phyloP scores from a whole-genome alignment of 2,888 invertebrate species.

The Xestia sexstrigata region DNA sequence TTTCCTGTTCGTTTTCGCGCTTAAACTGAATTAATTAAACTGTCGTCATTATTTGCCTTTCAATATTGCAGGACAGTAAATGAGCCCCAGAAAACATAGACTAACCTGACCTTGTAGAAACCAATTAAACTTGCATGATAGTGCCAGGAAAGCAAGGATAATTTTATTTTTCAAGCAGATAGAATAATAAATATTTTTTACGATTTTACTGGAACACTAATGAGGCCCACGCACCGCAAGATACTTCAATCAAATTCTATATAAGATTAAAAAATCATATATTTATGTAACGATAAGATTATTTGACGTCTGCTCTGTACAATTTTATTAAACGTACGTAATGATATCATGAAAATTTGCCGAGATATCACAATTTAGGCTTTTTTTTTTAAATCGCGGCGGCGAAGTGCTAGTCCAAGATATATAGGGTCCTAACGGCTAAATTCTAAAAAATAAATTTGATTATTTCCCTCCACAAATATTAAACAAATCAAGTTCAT shows the following conservation, averaged over 20 bases:
- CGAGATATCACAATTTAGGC: too few species aligned
- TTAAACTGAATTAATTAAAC: neutral
- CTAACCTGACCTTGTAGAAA: neutral
- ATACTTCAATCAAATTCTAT: neutral
- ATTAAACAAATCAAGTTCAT: neutral
- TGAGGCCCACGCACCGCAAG: neutral
- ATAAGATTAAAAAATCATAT: neutral
- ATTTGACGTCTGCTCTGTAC: neutral
- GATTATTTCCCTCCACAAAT: neutral
- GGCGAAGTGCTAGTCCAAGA: neutral
- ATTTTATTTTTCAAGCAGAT: neutral
- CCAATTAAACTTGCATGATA: too few species aligned
- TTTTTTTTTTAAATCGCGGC: too few species aligned
- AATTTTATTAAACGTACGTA: too few species aligned
- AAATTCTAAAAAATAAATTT: neutral
- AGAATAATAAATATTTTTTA: neutral
- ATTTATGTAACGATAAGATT: constrained; percentile 6
- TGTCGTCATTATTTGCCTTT: neutral
- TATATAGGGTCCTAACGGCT: neutral
- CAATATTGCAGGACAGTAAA: neutral
- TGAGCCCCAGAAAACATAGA: neutral
- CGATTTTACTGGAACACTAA: neutral
- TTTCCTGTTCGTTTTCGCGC: neutral
- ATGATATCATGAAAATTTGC: too few species aligned
- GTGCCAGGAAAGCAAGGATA: neutral